Conservation (phyloP, 2,888 invertebrate genomes). For the Blastobasis lacticolella region DNA sequence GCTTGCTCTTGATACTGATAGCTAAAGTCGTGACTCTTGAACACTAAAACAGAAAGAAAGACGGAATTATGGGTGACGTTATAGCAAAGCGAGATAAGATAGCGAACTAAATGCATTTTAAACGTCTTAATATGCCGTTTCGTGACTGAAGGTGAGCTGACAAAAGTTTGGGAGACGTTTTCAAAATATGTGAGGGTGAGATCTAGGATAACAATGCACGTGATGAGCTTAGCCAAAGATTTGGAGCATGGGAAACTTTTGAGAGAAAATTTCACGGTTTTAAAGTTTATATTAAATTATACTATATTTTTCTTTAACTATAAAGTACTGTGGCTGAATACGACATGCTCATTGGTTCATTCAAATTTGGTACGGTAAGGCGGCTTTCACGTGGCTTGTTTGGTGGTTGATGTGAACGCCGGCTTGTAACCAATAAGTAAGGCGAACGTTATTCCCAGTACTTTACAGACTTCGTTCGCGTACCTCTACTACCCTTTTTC, state of each 20-base stretch:
- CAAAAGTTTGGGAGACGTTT: conserved; percentile 63
- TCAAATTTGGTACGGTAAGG: too few relatives aligned
- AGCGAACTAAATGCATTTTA: conserved; percentile 69
- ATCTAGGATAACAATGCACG: conserved; percentile 57
- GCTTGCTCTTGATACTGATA: conserved; percentile 79
- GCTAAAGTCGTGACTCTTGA: conserved; percentile 85
- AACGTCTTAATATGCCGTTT: conserved; percentile 69
- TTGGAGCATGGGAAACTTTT: conserved; percentile 56
- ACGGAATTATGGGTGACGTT: conserved; percentile 67
- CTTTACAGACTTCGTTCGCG: too few relatives aligned
- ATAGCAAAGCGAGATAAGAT: conserved; percentile 67
- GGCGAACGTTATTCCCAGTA: too few relatives aligned
- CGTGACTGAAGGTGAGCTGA: conserved; percentile 68
- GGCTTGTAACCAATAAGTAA: too few relatives aligned
- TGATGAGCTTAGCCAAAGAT: conserved; percentile 57
- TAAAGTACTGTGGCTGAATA: too few relatives aligned
- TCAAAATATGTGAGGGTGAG: conserved; percentile 41
- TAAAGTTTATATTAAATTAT: too few relatives aligned
- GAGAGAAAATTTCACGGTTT: conserved; percentile 26
- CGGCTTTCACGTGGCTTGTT: too few relatives aligned
- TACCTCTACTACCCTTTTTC: too few relatives aligned
- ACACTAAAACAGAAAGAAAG: conserved; percentile 84
- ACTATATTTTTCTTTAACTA: too few relatives aligned
- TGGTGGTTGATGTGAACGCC: too few relatives aligned
- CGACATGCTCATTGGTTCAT: too few relatives aligned